Evolutionary conservation across 2,888 invertebrate genomes (phyloP).

Genomic region (Caenorhabditis sp.): DNA sequence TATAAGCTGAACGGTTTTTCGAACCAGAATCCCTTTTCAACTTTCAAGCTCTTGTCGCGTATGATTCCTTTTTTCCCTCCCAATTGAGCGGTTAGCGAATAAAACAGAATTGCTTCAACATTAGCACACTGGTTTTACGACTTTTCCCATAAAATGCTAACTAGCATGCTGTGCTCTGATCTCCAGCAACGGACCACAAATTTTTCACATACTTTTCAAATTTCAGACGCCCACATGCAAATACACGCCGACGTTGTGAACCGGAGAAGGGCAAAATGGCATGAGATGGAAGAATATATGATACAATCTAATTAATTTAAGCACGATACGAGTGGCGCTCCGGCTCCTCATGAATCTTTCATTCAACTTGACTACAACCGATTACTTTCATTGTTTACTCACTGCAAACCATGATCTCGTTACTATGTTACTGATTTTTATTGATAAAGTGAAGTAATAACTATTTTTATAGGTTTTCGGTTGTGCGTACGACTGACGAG

Average conservation of each 20-base stretch:
- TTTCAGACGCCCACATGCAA: conserved; percentile 59
- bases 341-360: conserved; percentile 25
- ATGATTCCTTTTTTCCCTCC: not conserved
- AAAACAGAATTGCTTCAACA: conserved; percentile 5
- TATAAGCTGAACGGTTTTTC: conserved; percentile 16
- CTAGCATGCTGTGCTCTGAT: too few relatives aligned
- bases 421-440: too few relatives aligned
- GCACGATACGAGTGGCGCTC: conserved; percentile 36
- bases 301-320: conserved; percentile 47
- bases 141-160: too few relatives aligned
- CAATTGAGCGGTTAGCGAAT: not conserved
- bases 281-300: conserved; percentile 1
- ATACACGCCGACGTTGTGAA: conserved; percentile 28
- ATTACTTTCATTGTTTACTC: not conserved
- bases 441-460: too few relatives aligned
- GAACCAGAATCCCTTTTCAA: not conserved
- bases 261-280: not conserved
- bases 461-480: too few relatives aligned
- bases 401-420: conserved; percentile 5
- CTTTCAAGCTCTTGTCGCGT: not conserved
- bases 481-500: too few relatives aligned
- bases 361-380: not conserved
- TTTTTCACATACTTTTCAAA: not conserved
- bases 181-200: not conserved
- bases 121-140: conserved; percentile 13